These are phyloP conservation scores for Maniola jurtina DNA, from an alignment of 1,140 invertebrate species.

Conservation along the genomic window DNA sequence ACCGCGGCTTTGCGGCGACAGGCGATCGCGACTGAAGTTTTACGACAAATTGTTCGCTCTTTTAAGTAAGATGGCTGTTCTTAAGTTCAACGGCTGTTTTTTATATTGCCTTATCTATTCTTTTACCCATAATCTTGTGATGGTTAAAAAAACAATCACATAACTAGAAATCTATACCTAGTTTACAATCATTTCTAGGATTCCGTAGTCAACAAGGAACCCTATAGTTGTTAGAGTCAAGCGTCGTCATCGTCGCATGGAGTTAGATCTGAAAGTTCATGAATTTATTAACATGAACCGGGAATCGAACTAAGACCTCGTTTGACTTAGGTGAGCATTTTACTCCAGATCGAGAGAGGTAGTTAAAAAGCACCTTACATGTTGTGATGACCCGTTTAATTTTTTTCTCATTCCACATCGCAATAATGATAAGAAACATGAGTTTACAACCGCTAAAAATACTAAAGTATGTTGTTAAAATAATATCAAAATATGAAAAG, in stretches of 20 bases:
- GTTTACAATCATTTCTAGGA: too few species aligned
- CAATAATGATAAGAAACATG: constrained; percentile 30
- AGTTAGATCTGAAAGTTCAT: too few species aligned
- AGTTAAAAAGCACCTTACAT: background rate
- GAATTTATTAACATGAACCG: too few species aligned
- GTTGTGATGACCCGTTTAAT: background rate
- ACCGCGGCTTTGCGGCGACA: constrained; percentile 49
- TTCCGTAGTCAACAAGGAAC: too few species aligned
- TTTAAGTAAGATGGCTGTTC: constrained; percentile 23
- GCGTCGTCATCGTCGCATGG: too few species aligned
- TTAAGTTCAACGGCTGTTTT: constrained; percentile 16
- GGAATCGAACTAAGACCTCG: too few species aligned
- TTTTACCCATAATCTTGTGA: too few species aligned
- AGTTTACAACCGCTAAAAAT: constrained; percentile 24
- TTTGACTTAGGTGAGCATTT: too few species aligned
- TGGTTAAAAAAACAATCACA: too few species aligned
- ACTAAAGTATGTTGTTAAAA: constrained; percentile 35
- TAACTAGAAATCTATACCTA: too few species aligned
- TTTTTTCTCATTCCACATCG: background rate
- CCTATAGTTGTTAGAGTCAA: too few species aligned
- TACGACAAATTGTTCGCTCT: constrained; percentile 52
- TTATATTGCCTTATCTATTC: background rate
- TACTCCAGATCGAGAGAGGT: background rate
- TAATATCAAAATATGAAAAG: constrained; percentile 30
- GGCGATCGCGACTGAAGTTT: constrained; percentile 35